Base-by-base conservation (phyloP, 2,888 invertebrate species). In the Cerceris ruficornis region DNA sequence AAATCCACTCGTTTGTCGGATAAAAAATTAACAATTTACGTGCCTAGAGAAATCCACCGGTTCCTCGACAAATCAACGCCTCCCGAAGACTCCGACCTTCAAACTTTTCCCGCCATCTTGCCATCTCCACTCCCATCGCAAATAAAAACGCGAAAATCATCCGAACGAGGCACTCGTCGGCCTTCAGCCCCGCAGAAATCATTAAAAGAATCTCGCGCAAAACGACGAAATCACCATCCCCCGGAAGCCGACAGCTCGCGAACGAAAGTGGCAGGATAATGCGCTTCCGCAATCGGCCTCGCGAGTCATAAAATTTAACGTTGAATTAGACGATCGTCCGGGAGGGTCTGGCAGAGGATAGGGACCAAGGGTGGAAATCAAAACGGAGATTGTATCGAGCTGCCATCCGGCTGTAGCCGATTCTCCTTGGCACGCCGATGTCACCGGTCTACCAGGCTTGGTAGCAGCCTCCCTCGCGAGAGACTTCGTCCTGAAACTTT, bases 401-500 rank as follows among this genome's bases (percentile, higher is more conserved):
- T 39, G n/a, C 39, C 39, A 58, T 39, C 28, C 57, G 57, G 57
- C 57, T 64, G 64, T 42, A 41, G 11, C 68, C 46, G 2, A 14
- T 28, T 39, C 46, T 49, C 41, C 5, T 6, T 46, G 7, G 28
- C 55, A 15, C 28, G 61, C 61, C 55, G 43, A 42, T 6, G 55
- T 41, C 15, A 6, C 46, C 13, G 39, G 41, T 46, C 46, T 11
- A 8, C 46, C 46, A 8, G 9, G 9, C 2, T 11, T 11, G 11
- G 11, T 46, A 8, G 46, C 46, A 11, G 2, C 50, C 7, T n/a
- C 7, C 9, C 50, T 61, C 15, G 17, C 43, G 46, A 13, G 43
- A 49, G 73, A 58, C 28, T 64, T 64, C 59, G 69, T 49, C 52
- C 58, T 14, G 11, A 76, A 77, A 77, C 58, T 77, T 73, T 57